Base-by-base conservation (phyloP, 2,888 invertebrate species). In the Augochlorella aurata region DNA sequence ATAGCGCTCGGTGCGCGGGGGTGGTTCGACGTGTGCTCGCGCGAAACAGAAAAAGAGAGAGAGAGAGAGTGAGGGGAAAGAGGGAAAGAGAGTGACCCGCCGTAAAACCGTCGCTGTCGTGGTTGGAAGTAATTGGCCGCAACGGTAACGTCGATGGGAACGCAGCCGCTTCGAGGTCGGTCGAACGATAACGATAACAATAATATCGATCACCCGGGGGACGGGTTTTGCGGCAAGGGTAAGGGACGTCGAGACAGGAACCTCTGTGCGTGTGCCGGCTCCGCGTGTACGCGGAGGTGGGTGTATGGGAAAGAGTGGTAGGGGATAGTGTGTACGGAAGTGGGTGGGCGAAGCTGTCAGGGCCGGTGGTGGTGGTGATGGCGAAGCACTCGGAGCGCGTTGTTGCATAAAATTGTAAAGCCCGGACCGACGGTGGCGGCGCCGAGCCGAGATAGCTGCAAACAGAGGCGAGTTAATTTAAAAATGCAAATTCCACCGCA, bases 381-480 rank as follows among this genome's bases (percentile, higher is more conserved):
- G 79, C 68, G 80, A 78, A 68, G 79, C 84, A 89, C 88, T 89
- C 87, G 86, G 85, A 79, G 86, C 88, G 91, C 91, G 91, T 88
- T 91, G 92, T 92, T 91, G 92, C 93, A 92, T 93, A 93, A 93
- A 93, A 93, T 93, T 92, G 92, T 92, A 91, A 92, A 93, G 90
- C 91, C 89, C 90, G 88, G 87, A 75, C 84, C 90, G 84, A 83
- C 83, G 84, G 85, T 82, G 83, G 79, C 85, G 87, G 81, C 85
- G 81, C 75, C 83, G 83, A 72, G 82, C 82, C 86, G 82, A 92
- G 93, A 92, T 92, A 92, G 92, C 92, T 92, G 92, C 93, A 93
- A 93, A 93, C 93, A 93, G 92, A 91, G 91, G 90, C 92, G 92
- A 92, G 93, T 93, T 93, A 93, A 93, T 93, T 93, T 93, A 93